phyloP scores from a whole-genome alignment of 1,140 invertebrate genomes.

The Aphidius ervi region DNA sequence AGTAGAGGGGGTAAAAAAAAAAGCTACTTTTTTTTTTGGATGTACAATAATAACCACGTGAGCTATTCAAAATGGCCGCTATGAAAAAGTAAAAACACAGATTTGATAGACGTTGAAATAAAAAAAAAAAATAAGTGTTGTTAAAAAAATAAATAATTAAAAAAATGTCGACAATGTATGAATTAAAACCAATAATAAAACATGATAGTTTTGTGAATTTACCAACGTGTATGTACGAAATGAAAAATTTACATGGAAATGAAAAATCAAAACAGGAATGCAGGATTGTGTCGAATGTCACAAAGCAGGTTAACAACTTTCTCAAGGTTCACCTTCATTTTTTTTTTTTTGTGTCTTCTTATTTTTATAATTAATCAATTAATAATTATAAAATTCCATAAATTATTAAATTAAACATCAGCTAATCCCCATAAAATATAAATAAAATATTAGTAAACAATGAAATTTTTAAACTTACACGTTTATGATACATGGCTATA shows the following conservation, averaged over 20 bases:
- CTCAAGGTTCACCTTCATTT: conserved; percentile 60
- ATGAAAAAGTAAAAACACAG: conserved; percentile 28
- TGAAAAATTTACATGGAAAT: conserved; percentile 58
- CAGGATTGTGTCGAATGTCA: conserved; percentile 55
- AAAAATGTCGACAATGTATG: conserved; percentile 54
- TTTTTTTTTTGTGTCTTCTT: conserved; percentile 34
- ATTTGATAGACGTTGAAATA: conserved; percentile 17
- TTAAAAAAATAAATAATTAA: background rate
- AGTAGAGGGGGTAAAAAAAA: background rate
- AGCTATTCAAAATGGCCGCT: conserved; percentile 30
- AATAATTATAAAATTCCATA: no score
- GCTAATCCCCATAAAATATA: no score
- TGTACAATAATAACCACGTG: background rate
- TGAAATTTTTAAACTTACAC: conserved; percentile 19
- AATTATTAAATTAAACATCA: no score
- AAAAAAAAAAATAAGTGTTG: background rate
- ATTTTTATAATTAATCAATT: conserved; percentile 13
- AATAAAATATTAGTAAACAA: no score
- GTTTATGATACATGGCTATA: background rate
- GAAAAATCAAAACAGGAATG: conserved; percentile 44
- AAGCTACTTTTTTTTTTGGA: conserved; percentile 1
- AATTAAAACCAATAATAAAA: conserved; percentile 53
- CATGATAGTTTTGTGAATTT: conserved; percentile 48
- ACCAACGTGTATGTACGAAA: conserved; percentile 60
- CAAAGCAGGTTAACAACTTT: conserved; percentile 67